phyloP scores from a whole-genome alignment of 2,113 vertebrate genomes.

The Trichomycterus rosablanca region DNA sequence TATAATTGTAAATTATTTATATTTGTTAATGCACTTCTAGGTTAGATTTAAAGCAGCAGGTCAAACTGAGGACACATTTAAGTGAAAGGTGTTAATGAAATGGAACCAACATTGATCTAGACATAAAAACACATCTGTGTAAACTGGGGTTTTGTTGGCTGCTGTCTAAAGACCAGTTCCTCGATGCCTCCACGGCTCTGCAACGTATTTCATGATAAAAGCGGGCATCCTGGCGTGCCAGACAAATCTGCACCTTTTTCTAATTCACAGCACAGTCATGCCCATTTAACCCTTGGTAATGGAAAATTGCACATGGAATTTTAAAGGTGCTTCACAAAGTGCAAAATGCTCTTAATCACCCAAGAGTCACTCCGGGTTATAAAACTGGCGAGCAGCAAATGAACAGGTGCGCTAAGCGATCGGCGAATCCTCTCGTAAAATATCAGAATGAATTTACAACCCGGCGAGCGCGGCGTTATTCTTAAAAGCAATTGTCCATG shows the following conservation, averaged over 20 bases:
- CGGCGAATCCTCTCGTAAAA: slow-evolving; percentile 22
- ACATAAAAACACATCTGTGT: too few species aligned
- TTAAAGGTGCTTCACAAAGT: slow-evolving; percentile 12
- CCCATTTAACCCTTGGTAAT: slow-evolving; percentile 21
- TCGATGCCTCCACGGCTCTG: too few species aligned
- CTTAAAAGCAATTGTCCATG: slow-evolving; percentile 32
- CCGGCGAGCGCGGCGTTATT: slow-evolving; percentile 13
- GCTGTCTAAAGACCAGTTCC: too few species aligned
- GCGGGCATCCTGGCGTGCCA: too few species aligned
- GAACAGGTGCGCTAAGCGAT: slow-evolving; percentile 22
- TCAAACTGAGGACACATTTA: too few species aligned
- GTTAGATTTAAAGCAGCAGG: too few species aligned
- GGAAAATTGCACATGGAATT: not conserved
- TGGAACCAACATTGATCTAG: too few species aligned
- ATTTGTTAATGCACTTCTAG: too few species aligned
- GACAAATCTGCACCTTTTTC: not conserved
- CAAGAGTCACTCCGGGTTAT: slow-evolving; percentile 26
- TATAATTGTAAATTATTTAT: too few species aligned
- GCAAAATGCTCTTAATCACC: slow-evolving; percentile 33
- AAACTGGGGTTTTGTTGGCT: too few species aligned
- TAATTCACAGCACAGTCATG: slow-evolving; percentile 18
- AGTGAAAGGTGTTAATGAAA: too few species aligned
- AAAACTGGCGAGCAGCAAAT: slow-evolving; percentile 36
- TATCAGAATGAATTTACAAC: slow-evolving; percentile 26
- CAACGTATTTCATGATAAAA: too few species aligned